phyloP scores from a whole-genome alignment of 2,113 vertebrate species.

The Chlamydotis undulata region DNA sequence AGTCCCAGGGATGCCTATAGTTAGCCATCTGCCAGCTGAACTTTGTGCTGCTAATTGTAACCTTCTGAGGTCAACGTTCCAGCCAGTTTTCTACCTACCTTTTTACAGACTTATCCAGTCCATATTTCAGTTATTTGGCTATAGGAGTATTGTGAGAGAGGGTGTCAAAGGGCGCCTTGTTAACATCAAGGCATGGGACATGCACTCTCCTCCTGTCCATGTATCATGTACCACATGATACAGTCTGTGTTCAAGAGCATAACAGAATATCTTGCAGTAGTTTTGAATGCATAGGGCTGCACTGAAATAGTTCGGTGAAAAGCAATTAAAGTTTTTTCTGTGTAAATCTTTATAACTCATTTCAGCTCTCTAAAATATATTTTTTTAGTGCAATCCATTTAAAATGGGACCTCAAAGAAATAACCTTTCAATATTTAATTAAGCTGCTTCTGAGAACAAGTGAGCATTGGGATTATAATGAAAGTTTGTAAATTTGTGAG shows the following conservation, averaged over 20 bases:
- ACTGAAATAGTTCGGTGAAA: neutral
- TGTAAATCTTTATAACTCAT: neutral
- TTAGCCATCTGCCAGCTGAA: neutral
- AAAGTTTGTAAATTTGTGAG: constrained; percentile 17
- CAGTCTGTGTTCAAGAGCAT: neutral
- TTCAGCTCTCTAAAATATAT: neutral
- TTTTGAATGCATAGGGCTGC: neutral
- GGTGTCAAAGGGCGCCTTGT: neutral
- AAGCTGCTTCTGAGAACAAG: constrained; percentile 5
- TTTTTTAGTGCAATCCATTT: neutral
- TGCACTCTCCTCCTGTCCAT: neutral
- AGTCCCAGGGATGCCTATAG: neutral
- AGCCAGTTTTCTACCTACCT: neutral
- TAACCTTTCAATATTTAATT: constrained; percentile 15
- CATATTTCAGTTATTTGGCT: neutral
- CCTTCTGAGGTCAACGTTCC: rapidly evolving
- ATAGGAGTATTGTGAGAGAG: neutral
- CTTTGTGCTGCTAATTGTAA: neutral
- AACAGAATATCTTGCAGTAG: neutral
- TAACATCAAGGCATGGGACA: neutral
- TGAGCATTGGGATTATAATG: neutral
- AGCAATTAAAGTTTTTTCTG: neutral
- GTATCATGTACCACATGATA: neutral
- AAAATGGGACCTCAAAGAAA: neutral
- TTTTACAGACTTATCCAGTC: neutral